A percentile compares a stretch with the other conserved stretches of the same genome.
phyloP scores from a whole-genome alignment of 2,113 vertebrate species.

The Rhizomys pruinosus region DNA sequence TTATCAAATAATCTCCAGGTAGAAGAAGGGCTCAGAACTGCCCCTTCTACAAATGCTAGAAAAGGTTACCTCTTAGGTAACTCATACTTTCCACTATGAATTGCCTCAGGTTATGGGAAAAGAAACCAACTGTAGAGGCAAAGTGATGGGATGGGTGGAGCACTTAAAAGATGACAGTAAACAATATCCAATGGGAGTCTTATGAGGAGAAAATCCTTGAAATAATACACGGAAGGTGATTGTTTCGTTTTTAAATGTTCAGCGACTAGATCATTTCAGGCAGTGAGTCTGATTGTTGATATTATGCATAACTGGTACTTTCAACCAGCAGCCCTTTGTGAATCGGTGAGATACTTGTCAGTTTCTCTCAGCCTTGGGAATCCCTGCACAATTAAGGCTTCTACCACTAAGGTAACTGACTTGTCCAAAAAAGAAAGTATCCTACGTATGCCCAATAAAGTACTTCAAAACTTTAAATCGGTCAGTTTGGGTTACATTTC shows the following conservation, averaged over 20 bases:
- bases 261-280: background rate
- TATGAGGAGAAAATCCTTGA: background rate
- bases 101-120: rapidly evolving
- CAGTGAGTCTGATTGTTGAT: background rate
- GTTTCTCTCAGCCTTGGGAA: background rate
- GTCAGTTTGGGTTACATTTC: background rate
- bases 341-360: background rate
- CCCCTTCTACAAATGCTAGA: background rate
- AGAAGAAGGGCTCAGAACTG: background rate
- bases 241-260: background rate
- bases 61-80: background rate
- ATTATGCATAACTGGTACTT: background rate
- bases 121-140: background rate
- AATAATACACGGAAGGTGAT: background rate
- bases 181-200: background rate
- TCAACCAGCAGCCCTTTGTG: background rate
- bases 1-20: background rate
- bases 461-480: background rate
- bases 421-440: background rate
- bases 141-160: background rate
- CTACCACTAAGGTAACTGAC: background rate
- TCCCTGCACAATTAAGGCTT: background rate
- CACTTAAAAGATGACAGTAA: background rate
- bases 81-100: background rate
- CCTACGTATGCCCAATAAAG: background rate